Percentiles rank a stretch among this genome's conserved stretches.
Evolutionary conservation across 1,140 invertebrate genomes (phyloP).

Genomic region (Tribolium madens): DNA sequence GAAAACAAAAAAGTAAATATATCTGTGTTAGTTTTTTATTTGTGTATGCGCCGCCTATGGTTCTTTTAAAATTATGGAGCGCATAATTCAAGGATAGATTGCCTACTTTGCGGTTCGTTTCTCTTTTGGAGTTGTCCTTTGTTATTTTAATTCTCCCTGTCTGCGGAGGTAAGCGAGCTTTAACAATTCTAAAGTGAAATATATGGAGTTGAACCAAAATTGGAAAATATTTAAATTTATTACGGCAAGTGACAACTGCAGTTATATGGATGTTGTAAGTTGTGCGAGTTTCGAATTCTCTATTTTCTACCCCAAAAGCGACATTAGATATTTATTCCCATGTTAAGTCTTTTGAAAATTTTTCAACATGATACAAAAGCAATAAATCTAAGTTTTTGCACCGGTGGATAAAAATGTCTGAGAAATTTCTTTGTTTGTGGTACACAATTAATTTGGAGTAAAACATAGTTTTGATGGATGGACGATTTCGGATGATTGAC

Average conservation of each 20-base stretch:
- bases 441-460: not conserved
- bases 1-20: not conserved
- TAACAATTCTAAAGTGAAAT: conserved; percentile 43
- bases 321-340: conserved; percentile 34
- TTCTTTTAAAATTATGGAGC: conserved; percentile 50
- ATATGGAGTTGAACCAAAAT: conserved; percentile 44
- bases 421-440: no score
- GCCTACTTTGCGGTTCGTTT: conserved; percentile 58
- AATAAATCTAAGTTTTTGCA: conserved; percentile 16
- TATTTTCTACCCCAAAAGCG: conserved; percentile 33
- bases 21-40: not conserved
- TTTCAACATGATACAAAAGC: not conserved
- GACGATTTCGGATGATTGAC: conserved; percentile 8
- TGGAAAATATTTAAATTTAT: conserved; percentile 46
- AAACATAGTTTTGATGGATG: not conserved
- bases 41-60: conserved; percentile 16
- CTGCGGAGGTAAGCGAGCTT: conserved; percentile 46
- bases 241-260: conserved; percentile 39
- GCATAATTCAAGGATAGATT: conserved; percentile 53
- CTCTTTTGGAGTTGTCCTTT: conserved; percentile 53
- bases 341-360: conserved; percentile 40
- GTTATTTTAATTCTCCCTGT: conserved; percentile 58
- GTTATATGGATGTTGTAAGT: conserved; percentile 39
- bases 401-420: not conserved
- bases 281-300: conserved; percentile 40